Base-by-base conservation (phyloP, 1,140 invertebrate species). In the Drosophila ercepeae region DNA sequence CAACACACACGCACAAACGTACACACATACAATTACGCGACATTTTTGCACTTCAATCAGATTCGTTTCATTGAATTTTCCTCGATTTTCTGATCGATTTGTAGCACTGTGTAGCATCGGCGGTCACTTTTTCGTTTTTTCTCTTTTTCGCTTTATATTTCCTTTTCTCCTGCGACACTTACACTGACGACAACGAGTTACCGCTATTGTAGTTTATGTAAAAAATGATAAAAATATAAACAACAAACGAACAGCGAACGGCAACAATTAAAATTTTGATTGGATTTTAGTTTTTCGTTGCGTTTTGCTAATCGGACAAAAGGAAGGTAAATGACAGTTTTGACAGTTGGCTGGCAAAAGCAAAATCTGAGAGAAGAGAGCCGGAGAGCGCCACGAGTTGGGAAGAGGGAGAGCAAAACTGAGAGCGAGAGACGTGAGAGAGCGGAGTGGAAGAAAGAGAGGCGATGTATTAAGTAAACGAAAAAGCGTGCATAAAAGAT, bases 401-500 rank as follows among this genome's bases (percentile, higher is more conserved):
- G 70, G 52, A 21, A 32, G 36, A 36, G 52, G 27, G 32, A 45
- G 60, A 58, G 44, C n/a, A 52, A 16, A 64, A 64, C 29, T n/a
- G 76, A 36, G 57, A 50, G 55, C 29, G 46, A 11, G 6, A 14
- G 27, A 34, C n/a, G n/a, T n/a, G 18, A 48, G 29, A 25, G 55
- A 59, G 32, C 11, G 32, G 46, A 60, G 27, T 46, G 34, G 32
- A 7, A 32, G 61, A 49, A 42, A 14, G 53, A 64, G 58, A 59
- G 60, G 51, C 52, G 58, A 52, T 25, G 46, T 36, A 73, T 84
- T 84, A 71, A 86, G 60, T 79, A 75, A 86, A 79, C 79, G 79
- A 86, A 86, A 52, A 63, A 72, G 71, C 76, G 79, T 79, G 76
- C 75, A 84, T 68, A 48, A 74, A 78, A 84, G 71, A 86, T 84